Conservation (phyloP, 2,888 invertebrate genomes). For the Nymphalis urticae region DNA sequence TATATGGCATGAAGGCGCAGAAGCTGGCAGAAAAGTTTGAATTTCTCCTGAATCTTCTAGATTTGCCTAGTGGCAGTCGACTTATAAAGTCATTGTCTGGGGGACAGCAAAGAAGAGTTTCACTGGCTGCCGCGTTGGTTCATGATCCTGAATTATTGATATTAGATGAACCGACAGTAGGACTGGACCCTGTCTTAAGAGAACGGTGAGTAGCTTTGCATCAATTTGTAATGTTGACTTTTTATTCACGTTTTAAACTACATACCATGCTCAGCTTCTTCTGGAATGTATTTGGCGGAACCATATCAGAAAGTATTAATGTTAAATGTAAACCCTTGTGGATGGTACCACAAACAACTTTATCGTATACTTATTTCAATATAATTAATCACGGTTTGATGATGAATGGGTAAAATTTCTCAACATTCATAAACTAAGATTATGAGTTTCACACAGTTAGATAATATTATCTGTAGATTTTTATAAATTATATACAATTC, state of each 20-base stretch:
- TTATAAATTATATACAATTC: too few relatives aligned
- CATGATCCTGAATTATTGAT: slow-evolving; percentile 94
- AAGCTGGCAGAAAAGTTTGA: slow-evolving; percentile 84
- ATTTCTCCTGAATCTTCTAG: slow-evolving; percentile 86
- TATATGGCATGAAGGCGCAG: slow-evolving; percentile 87
- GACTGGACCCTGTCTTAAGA: slow-evolving; percentile 93
- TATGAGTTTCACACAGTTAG: too few relatives aligned
- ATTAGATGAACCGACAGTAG: slow-evolving; percentile 97
- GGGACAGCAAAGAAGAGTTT: slow-evolving; percentile 94
- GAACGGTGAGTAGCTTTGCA: slow-evolving; percentile 83
- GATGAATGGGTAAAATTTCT: too few relatives aligned
- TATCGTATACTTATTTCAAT: too few relatives aligned
- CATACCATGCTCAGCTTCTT: neutral
- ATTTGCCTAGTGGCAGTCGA: slow-evolving; percentile 86
- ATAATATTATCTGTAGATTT: too few relatives aligned
- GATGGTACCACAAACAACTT: too few relatives aligned
- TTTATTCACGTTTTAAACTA: neutral
- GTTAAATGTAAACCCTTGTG: too few relatives aligned
- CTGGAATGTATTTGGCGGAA: too few relatives aligned
- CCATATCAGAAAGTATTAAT: too few relatives aligned
- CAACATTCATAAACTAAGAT: too few relatives aligned
- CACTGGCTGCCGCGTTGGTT: slow-evolving; percentile 92
- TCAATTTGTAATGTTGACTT: too few relatives aligned
- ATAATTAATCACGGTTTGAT: too few relatives aligned
- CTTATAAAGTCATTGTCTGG: slow-evolving; percentile 89